Conservation (phyloP, 92 coral and sea anemone genomes). For the Palythoa heliodiscus region DNA sequence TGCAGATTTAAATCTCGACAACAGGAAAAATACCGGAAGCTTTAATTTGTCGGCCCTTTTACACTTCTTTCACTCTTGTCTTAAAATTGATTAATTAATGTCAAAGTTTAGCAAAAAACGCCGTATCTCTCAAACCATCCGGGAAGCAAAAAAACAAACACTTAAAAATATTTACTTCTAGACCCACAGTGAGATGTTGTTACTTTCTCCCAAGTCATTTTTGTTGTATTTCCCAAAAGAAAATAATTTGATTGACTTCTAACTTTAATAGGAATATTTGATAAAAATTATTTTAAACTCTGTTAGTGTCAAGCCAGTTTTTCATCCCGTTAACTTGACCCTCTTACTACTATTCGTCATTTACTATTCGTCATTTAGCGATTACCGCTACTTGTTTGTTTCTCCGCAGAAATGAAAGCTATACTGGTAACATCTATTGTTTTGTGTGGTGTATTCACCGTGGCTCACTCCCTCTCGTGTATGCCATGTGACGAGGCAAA, state of each 20-base stretch:
- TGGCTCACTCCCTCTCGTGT: conserved; percentile 31
- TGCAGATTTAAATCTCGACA: background rate
- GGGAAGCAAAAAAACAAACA: background rate
- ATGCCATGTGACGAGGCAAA: conserved; percentile 18
- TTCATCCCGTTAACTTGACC: too few relatives aligned
- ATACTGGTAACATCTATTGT: background rate
- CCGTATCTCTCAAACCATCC: background rate
- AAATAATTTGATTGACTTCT: too few relatives aligned
- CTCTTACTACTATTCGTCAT: too few relatives aligned
- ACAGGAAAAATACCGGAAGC: conserved; percentile 29
- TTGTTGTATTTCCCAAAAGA: too few relatives aligned
- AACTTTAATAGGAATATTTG: too few relatives aligned
- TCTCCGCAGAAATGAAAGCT: conserved; percentile 31
- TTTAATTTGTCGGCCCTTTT: conserved; percentile 24
- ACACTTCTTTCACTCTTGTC: conserved; percentile 17
- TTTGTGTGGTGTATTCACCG: conserved; percentile 1
- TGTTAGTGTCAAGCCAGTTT: too few relatives aligned
- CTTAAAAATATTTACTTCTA: background rate
- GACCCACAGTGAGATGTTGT: background rate
- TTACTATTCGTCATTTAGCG: too few relatives aligned
- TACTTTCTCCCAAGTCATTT: too few relatives aligned
- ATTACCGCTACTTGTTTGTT: background rate
- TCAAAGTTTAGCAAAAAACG: background rate
- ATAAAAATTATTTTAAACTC: too few relatives aligned
- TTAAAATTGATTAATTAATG: background rate